Base-by-base conservation (phyloP, 2,113 vertebrate genomes). In the Psilopogon haemacephalus region DNA sequence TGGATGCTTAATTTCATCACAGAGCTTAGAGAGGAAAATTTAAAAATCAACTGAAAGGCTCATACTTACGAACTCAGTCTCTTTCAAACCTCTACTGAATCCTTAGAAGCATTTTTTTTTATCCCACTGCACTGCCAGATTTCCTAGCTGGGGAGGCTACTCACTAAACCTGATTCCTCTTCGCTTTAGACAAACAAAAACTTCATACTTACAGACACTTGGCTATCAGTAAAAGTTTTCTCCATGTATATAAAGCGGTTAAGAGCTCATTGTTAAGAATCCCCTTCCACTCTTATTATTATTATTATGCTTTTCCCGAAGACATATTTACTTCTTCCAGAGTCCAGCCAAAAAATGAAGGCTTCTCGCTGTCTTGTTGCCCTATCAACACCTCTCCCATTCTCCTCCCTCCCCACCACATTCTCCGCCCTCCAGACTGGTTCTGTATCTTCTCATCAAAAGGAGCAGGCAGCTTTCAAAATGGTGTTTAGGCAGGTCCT, bases 171-270 rank as follows among this genome's bases (percentile, higher is more conserved):
- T 88, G 27, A 95, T 62, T 89, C 85, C 89, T 83, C 85, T 62
- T 95, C 35, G 2, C 76, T 94, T 93, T 91, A 95, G 63, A 96
- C 88, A 96, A 97, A 94, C 85, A 91, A 96, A 96, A 97, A 94
- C 88, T 92, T 94, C 82, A 94, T 97, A 97, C 97, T 97, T 97
- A 97, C 97, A 91, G 95, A 96, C 78, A 97, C 95, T 94, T 95
- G 95, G 91, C 91, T 97, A 96, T 97, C 97, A 89, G 97, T 98
- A 96, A 98, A 98, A 97, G 97, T 97, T 98, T 98, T 97, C 98
- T 99, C 98, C 98, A 98, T 99, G 98, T 98, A 97, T 98, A 97
- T 95, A 95, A 91, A 83, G 86, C 40, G 77, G 96, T 93, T 95
- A 95, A 89, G n/a, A 94, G 68, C 75, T 97, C 97, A 97, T 97